Evolutionary conservation across 2,888 invertebrate genomes (phyloP), one percentile per base, ranked within the genome.

Genomic region (Amiota mariae): DNA sequence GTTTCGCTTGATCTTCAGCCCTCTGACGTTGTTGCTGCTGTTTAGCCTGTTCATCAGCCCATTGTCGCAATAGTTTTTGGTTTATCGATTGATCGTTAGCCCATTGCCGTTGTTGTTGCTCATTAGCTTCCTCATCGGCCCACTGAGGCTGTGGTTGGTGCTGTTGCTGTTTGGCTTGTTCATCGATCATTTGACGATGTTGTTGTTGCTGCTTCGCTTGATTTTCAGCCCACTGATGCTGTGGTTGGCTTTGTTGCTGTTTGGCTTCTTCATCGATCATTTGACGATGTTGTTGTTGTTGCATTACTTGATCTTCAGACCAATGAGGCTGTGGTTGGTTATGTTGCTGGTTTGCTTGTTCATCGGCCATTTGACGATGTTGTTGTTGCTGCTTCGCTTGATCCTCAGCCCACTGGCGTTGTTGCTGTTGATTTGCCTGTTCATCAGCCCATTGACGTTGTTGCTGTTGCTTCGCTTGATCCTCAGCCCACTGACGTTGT

Each of bases 361-460:
- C 72, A 24, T 70, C 73, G 13, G 72, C 46, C 77, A 77, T 77
- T 48, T 79, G 76, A n/a, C 71, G 74, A 48, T 80, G 72, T 10
- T 72, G 56, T 24, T 71, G 72, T 8, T 51, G 63, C 18, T 59
- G 56, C 20, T 18, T 67, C 24, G 13, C 12, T 6, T 15, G 12
- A 4, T 67, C 20, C 20, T 48, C 67, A 12, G n/a, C 63, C 63
- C 48, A 51, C 13, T 47, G 68, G 3, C n/a, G 54, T n/a, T 75
- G 51, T 9, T 67, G 63, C 12, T 77, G 70, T 46, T 70, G 59
- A 46, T 77, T 13, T 66, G 56, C 18, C n/a, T 57, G 48, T 48
- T 76, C 73, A n/a, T 36, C 15, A 73, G 70, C 74, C 54, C 74
- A 73, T 3, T 74, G 72, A 48, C 66, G 73, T 15, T 72, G 57